Evolutionary conservation across 2,888 invertebrate genomes (phyloP).

Genomic region (Drosophila fulvimacula): DNA sequence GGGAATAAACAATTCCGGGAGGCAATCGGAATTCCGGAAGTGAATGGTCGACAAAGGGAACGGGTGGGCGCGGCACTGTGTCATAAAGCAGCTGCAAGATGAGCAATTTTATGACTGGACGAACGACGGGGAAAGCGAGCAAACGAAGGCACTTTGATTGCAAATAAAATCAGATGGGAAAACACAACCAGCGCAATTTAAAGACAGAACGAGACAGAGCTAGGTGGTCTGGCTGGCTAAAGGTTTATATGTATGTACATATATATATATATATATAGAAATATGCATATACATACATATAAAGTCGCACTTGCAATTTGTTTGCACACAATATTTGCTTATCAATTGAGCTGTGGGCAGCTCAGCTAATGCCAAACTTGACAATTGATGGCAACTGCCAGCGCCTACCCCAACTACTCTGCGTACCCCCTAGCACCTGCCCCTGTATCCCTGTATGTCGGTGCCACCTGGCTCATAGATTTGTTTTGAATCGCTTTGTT

Average conservation of each 20-base stretch:
- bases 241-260: constrained; percentile 9
- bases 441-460: background rate
- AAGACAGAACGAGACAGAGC: background rate
- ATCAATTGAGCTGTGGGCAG: constrained; percentile 39
- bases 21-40: constrained; percentile 32
- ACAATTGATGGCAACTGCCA: constrained; percentile 29
- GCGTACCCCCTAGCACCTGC: background rate
- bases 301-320: constrained; percentile 40
- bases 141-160: constrained; percentile 52
- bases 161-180: constrained; percentile 48
- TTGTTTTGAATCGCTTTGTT: constrained; percentile 39
- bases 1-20: constrained; percentile 38
- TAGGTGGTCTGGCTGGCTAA: background rate
- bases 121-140: background rate
- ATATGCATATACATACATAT: background rate
- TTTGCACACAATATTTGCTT: constrained; percentile 54
- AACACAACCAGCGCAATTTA: constrained; percentile 27
- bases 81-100: constrained; percentile 47
- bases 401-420: background rate
- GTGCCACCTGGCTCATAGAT: constrained; percentile 6
- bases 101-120: constrained; percentile 44
- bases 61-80: constrained; percentile 1
- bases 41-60: background rate
- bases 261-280: background rate
- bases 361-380: constrained; percentile 31